These are phyloP conservation scores for Sinocyclocheilus grahami DNA, from an alignment of 2,113 vertebrate species.

Conservation along the genomic window DNA sequence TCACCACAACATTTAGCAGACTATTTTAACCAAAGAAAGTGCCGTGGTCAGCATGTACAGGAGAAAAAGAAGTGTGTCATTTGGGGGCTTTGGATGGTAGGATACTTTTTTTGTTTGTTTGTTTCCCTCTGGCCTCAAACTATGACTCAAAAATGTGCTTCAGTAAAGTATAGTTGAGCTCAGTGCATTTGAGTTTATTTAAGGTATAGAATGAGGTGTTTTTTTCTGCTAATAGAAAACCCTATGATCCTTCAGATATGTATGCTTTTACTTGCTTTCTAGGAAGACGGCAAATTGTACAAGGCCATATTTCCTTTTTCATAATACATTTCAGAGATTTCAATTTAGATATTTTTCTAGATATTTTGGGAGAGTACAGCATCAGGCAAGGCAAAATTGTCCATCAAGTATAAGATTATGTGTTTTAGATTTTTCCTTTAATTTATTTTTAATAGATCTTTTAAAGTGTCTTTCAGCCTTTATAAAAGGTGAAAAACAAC, in stretches of 20 bases:
- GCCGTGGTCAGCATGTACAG: conserved; percentile 79
- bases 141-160: background rate
- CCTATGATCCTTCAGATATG: background rate
- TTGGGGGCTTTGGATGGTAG: conserved; percentile 94
- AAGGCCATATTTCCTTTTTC: background rate
- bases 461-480: background rate
- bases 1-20: background rate
- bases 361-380: background rate
- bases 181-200: background rate
- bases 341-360: background rate
- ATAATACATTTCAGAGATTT: background rate
- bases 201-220: background rate
- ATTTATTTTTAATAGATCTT: background rate
- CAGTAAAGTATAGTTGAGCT: background rate
- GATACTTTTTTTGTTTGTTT: conserved; percentile 61
- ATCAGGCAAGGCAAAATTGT: background rate
- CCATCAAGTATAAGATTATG: background rate
- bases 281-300: background rate
- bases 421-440: background rate
- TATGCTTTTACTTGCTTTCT: background rate
- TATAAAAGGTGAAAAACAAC: background rate
- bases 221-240: background rate
- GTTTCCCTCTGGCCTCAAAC: background rate
- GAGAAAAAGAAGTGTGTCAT: conserved; percentile 92
- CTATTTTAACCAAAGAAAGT: background rate